A percentile compares a stretch with the other conserved stretches of the same genome.
Conservation (phyloP, 2,797 vertebrate species). For the Peromyscus nudipes region DNA sequence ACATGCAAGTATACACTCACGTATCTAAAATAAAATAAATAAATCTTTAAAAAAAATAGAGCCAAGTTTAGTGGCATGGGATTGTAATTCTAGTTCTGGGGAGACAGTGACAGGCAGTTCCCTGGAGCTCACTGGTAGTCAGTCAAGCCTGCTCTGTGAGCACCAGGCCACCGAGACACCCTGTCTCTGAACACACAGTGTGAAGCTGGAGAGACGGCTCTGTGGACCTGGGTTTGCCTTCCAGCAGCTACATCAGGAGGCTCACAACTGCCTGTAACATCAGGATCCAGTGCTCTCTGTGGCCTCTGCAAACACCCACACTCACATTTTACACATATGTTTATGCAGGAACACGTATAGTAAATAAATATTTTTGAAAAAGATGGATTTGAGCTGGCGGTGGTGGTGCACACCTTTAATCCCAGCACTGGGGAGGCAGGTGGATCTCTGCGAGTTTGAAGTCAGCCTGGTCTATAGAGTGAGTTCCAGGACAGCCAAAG, state of each 20-base stretch:
- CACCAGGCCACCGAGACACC: not conserved
- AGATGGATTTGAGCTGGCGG: not conserved
- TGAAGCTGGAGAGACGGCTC: not conserved
- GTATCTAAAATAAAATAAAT: not conserved
- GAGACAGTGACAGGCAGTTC: not conserved
- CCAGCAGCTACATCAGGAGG: not conserved
- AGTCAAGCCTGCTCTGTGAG: not conserved
- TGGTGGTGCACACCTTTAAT: not conserved
- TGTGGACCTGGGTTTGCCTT: not conserved
- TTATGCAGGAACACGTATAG: not conserved
- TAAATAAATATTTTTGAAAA: not conserved
- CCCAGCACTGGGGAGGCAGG: not conserved
- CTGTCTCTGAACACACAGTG: not conserved
- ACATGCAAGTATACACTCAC: too few relatives aligned
- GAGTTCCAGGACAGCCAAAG: not conserved
- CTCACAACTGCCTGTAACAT: not conserved
- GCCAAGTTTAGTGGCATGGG: not conserved
- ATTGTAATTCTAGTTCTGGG: not conserved
- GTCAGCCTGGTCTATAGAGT: not conserved
- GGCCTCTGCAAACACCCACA: not conserved
- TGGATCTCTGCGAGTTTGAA: not conserved
- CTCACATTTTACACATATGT: not conserved
- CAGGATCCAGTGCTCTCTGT: not conserved
- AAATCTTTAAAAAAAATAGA: not conserved
- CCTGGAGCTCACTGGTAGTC: not conserved